A percentile compares a stretch with the other conserved stretches of the same genome.
These are phyloP conservation scores for Parambassis ranga DNA, from an alignment of 2,797 vertebrate species.

Conservation along the genomic window DNA sequence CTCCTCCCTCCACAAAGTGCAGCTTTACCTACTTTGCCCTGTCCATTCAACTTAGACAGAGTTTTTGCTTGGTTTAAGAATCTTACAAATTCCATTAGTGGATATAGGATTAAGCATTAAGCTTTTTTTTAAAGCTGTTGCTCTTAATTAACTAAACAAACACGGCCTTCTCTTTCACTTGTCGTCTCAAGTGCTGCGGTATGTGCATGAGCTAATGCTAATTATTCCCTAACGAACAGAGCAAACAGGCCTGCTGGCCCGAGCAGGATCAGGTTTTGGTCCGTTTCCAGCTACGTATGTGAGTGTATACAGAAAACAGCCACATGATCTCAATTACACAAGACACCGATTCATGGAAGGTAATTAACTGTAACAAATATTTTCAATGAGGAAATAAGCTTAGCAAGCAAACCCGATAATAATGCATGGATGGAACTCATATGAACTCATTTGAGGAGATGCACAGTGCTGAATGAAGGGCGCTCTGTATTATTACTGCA, in stretches of 20 bases:
- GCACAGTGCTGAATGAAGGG: neutral
- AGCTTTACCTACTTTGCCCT: conserved; percentile 54
- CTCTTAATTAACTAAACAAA: conserved; percentile 76
- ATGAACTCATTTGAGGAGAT: neutral
- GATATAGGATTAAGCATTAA: conserved; percentile 68
- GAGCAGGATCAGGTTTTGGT: neutral
- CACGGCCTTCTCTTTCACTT: conserved; percentile 59
- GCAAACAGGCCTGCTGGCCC: conserved; percentile 27
- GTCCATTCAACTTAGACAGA: conserved; percentile 47
- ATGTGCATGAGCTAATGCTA: conserved; percentile 58
- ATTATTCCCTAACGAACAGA: conserved; percentile 48
- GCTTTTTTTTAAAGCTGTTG: conserved; percentile 64
- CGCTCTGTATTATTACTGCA: neutral
- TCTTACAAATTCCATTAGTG: conserved; percentile 70
- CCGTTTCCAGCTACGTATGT: conserved; percentile 29
- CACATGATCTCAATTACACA: conserved; percentile 10
- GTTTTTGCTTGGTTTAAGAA: conserved; percentile 58
- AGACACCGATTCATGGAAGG: conserved; percentile 15
- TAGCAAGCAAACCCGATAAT: neutral
- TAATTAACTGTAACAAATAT: conserved; percentile 9
- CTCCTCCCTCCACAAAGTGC: conserved; percentile 33
- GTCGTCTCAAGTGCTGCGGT: conserved; percentile 37
- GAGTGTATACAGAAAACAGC: neutral
- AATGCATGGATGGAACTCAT: neutral
- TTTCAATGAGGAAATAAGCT: conserved; percentile 4